phyloP scores from a whole-genome alignment of 2,113 vertebrate genomes.

The Cyanistes caeruleus region DNA sequence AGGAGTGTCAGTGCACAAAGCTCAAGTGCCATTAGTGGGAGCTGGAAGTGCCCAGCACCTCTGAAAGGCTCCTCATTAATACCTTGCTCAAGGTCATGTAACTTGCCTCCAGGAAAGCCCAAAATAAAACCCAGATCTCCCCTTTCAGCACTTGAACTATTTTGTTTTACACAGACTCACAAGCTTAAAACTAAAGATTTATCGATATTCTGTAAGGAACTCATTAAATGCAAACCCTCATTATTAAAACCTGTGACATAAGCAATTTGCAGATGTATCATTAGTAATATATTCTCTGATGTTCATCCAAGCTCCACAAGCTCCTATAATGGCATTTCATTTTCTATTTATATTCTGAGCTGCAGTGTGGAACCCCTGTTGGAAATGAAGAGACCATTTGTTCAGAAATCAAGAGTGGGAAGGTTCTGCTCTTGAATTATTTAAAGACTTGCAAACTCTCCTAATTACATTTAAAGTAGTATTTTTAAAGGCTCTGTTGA shows the following conservation, averaged over 20 bases:
- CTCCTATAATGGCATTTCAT: slow-evolving; percentile 29
- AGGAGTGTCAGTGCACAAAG: not conserved
- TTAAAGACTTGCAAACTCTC: slow-evolving; percentile 40
- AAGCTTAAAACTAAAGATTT: not conserved
- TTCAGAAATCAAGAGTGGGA: slow-evolving; percentile 28
- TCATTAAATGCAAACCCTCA: not conserved
- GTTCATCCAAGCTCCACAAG: slow-evolving; percentile 7
- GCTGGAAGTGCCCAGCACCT: slow-evolving; percentile 12
- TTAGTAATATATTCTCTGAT: slow-evolving; percentile 6
- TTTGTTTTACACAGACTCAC: not conserved
- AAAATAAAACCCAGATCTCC: not conserved
- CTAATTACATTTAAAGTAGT: not conserved
- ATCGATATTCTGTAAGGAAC: not conserved
- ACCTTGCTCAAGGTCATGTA: slow-evolving; percentile 42
- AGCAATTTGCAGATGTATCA: slow-evolving; percentile 13
- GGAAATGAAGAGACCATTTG: slow-evolving; percentile 37
- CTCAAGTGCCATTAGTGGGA: not conserved
- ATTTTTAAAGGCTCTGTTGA: not conserved
- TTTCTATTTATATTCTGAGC: slow-evolving; percentile 53
- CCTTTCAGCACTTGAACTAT: not conserved
- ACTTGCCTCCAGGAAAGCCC: not conserved
- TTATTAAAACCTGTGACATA: slow-evolving; percentile 11
- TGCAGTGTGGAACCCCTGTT: slow-evolving; percentile 9
- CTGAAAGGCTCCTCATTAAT: not conserved
- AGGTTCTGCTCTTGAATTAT: slow-evolving; percentile 36